Evolutionary conservation across 2,797 vertebrate species (phyloP), one percentile per base, ranked within the genome.

Genomic region (Microctenopoma steveboyesi): DNA sequence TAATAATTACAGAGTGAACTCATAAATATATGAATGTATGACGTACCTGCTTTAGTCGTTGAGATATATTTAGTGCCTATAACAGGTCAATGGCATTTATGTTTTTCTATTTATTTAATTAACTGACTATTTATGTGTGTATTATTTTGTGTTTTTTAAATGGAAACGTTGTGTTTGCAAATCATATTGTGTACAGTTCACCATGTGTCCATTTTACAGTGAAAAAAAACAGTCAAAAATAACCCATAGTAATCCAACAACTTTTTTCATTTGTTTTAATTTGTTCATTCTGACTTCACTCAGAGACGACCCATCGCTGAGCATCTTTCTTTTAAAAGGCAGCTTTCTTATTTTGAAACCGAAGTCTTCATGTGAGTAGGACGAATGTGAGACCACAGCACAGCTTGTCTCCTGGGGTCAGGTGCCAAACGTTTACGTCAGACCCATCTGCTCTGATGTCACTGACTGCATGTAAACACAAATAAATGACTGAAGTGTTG

Each of bases 391-490:
- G 55, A 62, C 83, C 66, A 59, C 64, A 64, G 63, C 83, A 64
- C 74, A 86, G 72, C 70, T 70, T 64, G 75, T 78, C 50, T 57
- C 61, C 42, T 0, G 37, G 37, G 66, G 60, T 67, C 43, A 58
- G 48, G 73, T 58, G 72, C 79, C 79, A 86, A 85, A 71, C 50
- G 8, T 79, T 75, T 69, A 76, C 76, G 63, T 85, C 81, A 84
- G 65, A 60, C 30, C 73, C 82, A 81, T 88, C 83, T 82, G 79
- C 80, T 79, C 70, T 85, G 78, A 85, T 82, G 72, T 87, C 83
- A 86, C 47, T 5, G 16, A 56, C 53, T 45, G 45, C 22, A 22
- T 22, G 22, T 22, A 22, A 60, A 69, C 51, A 74, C 42, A 72
- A 88, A 82, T 74, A 84, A 85, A 86, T 64, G 70, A 79, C 64